These are phyloP conservation scores for human DNA, from an alignment of 2,113 vertebrate species.

Conservation along the genomic window GRCh38 chr2:135640001-135640500, in stretches of 20 bases:
- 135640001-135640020: too few relatives aligned
- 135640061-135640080: too few relatives aligned
- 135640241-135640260: not conserved
- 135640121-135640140: not conserved
- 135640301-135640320: conserved; percentile 3
- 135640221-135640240: not conserved
- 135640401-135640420: not conserved
- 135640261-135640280: not conserved
- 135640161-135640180: not conserved
- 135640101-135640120: too few relatives aligned
- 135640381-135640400: not conserved
- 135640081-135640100: too few relatives aligned
- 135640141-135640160: not conserved
- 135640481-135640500: not conserved
- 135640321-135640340: conserved; percentile 35
- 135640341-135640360: not conserved
- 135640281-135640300: conserved; percentile 9
- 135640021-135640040: too few relatives aligned
- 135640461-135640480: conserved; percentile 21
- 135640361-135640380: not conserved
- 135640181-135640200: conserved; percentile 30
- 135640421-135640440: not conserved
- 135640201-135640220: conserved; percentile 4
- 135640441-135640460: not conserved
- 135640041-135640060: too few relatives aligned